A percentile compares a stretch with the other conserved stretches of the same genome.
phyloP scores from a whole-genome alignment of 2,797 vertebrate genomes.

The Xenopus petersii region DNA sequence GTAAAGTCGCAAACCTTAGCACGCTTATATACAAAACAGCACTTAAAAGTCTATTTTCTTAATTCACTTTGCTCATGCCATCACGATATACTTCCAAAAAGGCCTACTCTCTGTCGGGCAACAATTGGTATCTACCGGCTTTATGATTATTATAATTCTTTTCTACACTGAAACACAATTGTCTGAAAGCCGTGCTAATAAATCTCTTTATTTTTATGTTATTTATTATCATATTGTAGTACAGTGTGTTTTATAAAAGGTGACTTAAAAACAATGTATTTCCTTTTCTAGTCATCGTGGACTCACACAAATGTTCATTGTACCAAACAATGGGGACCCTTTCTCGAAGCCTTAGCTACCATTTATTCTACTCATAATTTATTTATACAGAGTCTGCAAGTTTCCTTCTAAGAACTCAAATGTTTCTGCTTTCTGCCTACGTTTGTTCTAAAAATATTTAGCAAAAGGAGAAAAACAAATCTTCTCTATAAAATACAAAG shows the following conservation, averaged over 20 bases:
- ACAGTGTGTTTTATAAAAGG: conserved; percentile 12
- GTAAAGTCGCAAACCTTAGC: background rate
- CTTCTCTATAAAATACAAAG: no score
- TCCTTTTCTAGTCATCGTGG: background rate
- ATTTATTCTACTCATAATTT: no score
- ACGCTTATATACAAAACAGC: background rate
- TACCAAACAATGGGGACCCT: background rate
- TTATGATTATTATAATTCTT: background rate
- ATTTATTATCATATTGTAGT: conserved; percentile 28
- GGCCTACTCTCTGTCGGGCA: conserved; percentile 10
- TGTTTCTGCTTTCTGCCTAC: no score
- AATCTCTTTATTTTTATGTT: conserved; percentile 36
- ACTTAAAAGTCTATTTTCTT: conserved; percentile 22
- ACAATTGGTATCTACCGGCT: background rate
- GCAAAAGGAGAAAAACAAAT: no score
- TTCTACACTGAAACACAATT: conserved; percentile 12
- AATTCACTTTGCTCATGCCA: background rate
- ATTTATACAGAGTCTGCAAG: no score
- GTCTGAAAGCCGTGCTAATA: conserved; percentile 28
- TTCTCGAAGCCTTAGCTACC: no score
- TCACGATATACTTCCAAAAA: background rate
- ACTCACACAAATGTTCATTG: background rate
- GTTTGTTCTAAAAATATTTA: no score
- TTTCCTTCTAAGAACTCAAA: no score
- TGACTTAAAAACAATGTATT: background rate